These are phyloP conservation scores for Babyrousa celebensis DNA, from an alignment of 2,797 vertebrate genomes.

Conservation along the genomic window DNA sequence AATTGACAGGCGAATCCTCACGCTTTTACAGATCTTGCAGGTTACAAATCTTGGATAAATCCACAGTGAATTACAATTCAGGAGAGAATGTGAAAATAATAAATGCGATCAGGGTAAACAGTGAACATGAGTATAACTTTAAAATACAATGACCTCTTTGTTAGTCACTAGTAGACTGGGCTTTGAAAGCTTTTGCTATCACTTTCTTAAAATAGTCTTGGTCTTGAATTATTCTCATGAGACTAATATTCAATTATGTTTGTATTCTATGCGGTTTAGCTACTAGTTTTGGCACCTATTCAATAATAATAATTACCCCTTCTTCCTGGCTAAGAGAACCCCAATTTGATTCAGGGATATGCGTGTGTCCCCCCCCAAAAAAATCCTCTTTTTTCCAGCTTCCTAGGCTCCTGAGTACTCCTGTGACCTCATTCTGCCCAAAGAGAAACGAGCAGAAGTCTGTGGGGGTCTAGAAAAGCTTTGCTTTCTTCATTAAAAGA, in stretches of 20 bases:
- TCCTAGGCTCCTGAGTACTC: background rate
- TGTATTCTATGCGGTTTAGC: background rate
- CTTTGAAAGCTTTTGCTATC: background rate
- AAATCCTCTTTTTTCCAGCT: background rate
- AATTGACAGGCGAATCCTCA: background rate
- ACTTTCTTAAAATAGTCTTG: background rate
- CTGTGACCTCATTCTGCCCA: background rate
- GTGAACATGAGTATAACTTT: background rate
- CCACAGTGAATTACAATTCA: background rate
- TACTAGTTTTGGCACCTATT: background rate
- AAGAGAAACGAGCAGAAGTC: background rate
- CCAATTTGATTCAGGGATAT: background rate
- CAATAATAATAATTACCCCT: background rate
- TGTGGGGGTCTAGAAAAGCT: background rate
- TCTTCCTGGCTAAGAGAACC: background rate
- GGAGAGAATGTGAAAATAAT: background rate
- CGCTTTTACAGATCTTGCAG: background rate
- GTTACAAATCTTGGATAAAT: background rate
- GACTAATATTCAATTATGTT: background rate
- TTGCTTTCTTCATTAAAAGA: conserved; percentile 33
- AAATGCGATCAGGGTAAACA: background rate
- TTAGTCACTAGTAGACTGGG: background rate
- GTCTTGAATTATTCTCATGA: background rate
- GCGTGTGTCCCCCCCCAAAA: background rate
- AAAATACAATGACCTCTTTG: background rate